Conservation (phyloP, 30 jellyfish, hydroid and myxozoan species). For the Aurelia aurita complex sp. Pacific region DNA sequence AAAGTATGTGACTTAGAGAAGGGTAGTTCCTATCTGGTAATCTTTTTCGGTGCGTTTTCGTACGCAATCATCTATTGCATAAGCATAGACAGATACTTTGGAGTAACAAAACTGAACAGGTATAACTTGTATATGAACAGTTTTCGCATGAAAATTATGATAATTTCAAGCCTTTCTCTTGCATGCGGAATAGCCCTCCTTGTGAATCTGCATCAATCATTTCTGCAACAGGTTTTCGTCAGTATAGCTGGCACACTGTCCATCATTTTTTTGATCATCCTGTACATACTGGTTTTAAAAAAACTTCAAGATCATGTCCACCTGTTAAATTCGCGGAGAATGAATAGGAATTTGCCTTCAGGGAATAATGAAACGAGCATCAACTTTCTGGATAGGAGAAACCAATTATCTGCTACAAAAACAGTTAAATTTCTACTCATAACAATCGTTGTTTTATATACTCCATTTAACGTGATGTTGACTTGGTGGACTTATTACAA, state of each 20-base stretch:
- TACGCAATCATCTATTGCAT: slow-evolving; percentile 26
- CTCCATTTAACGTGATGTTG: slow-evolving; percentile 35
- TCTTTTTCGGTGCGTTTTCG: slow-evolving; percentile 34
- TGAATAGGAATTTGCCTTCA: background rate
- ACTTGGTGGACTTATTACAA: slow-evolving; percentile 20
- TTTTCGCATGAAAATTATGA: slow-evolving; percentile 33
- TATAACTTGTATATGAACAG: slow-evolving; percentile 49
- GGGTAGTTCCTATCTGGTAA: background rate
- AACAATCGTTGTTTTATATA: slow-evolving; percentile 24
- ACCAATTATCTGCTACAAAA: slow-evolving; percentile 53
- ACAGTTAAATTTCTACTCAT: slow-evolving; percentile 48
- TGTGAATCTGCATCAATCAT: background rate
- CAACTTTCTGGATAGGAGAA: slow-evolving; percentile 21
- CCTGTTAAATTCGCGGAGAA: slow-evolving; percentile 9
- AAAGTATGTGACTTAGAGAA: slow-evolving; percentile 20
- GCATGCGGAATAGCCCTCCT: slow-evolving; percentile 10
- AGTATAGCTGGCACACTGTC: background rate
- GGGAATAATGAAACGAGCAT: background rate
- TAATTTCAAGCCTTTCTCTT: slow-evolving; percentile 8
- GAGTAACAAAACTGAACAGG: slow-evolving; percentile 36
- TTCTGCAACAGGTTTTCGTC: slow-evolving; percentile 15
- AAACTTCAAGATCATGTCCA: background rate
- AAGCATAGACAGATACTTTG: slow-evolving; percentile 31
- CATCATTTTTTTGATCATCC: background rate
- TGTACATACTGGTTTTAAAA: background rate